Conservation (phyloP, 92 coral and sea anemone species). For the Epizoanthus illoricatus region DNA sequence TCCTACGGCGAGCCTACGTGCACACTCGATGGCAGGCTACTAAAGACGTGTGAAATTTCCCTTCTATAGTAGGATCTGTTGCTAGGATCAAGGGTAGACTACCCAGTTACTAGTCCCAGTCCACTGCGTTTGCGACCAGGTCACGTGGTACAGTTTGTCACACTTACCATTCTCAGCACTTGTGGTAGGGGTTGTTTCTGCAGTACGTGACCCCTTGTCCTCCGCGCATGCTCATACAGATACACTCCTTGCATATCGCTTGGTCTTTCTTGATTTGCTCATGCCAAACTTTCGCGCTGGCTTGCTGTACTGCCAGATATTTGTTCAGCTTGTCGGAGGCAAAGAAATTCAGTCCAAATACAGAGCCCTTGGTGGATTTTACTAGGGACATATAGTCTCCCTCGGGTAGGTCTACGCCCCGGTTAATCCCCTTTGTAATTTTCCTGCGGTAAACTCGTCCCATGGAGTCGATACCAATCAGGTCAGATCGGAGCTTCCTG, state of each 20-base stretch:
- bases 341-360: slow-evolving; percentile 71
- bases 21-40: too few species aligned
- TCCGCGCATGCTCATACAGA: slow-evolving; percentile 77
- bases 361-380: slow-evolving; percentile 79
- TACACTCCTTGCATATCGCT: slow-evolving; percentile 81
- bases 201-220: slow-evolving; percentile 88
- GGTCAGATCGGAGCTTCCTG: slow-evolving; percentile 55
- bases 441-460: slow-evolving; percentile 72
- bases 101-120: too few species aligned
- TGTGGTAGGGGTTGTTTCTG: slow-evolving; percentile 84
- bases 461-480: slow-evolving; percentile 73
- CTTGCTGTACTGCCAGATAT: slow-evolving; percentile 49
- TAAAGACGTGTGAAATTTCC: too few species aligned
- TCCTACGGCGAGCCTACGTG: too few species aligned
- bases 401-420: slow-evolving; percentile 59
- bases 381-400: slow-evolving; percentile 75
- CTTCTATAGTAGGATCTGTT: too few species aligned
- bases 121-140: neutral
- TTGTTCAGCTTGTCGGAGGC: slow-evolving; percentile 52
- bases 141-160: neutral
- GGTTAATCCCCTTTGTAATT: slow-evolving; percentile 46
- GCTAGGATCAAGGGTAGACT: too few species aligned
- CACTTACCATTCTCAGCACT: slow-evolving; percentile 84
- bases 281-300: slow-evolving; percentile 66
- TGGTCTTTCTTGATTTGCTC: slow-evolving; percentile 95